Conservation (phyloP, 2,113 vertebrate species). For the Fregetta grallaria region DNA sequence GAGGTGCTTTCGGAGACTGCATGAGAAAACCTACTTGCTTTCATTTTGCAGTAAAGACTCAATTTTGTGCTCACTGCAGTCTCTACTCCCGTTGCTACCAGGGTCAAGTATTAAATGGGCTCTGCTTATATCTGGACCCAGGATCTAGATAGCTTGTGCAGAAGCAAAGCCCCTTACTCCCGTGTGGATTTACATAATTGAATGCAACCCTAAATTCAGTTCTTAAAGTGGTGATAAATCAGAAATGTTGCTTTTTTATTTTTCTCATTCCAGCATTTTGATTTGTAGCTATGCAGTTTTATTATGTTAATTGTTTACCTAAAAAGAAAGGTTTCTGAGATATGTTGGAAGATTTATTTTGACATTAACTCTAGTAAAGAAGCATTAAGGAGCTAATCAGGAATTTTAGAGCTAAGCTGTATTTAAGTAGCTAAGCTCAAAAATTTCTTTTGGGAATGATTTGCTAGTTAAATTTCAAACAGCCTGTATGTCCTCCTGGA, state of each 20-base stretch:
- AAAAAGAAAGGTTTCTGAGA: not conserved
- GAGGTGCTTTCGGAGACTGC: not conserved
- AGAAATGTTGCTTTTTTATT: not conserved
- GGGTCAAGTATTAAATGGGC: not conserved
- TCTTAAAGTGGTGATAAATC: not conserved
- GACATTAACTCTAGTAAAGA: constrained; percentile 25
- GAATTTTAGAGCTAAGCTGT: constrained; percentile 54
- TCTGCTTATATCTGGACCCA: not conserved
- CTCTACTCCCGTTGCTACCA: not conserved
- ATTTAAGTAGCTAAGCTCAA: constrained; percentile 50
- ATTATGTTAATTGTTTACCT: not conserved
- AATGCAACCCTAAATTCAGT: not conserved
- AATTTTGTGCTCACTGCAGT: not conserved
- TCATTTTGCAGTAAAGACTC: not conserved
- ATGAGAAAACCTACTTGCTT: not conserved
- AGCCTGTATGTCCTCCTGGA: not conserved
- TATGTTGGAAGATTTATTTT: constrained; percentile 1
- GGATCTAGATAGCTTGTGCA: not conserved
- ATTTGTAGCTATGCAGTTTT: not conserved
- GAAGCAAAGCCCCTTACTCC: not conserved
- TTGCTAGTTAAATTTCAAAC: constrained; percentile 12
- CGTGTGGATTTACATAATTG: not conserved
- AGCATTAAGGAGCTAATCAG: constrained; percentile 45
- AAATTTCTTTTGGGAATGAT: constrained; percentile 17
- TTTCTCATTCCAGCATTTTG: not conserved